A percentile compares a stretch with the other conserved stretches of the same genome.
Evolutionary conservation across 1,140 invertebrate genomes (phyloP).

Genomic region (Choristoneura fumiferana): DNA sequence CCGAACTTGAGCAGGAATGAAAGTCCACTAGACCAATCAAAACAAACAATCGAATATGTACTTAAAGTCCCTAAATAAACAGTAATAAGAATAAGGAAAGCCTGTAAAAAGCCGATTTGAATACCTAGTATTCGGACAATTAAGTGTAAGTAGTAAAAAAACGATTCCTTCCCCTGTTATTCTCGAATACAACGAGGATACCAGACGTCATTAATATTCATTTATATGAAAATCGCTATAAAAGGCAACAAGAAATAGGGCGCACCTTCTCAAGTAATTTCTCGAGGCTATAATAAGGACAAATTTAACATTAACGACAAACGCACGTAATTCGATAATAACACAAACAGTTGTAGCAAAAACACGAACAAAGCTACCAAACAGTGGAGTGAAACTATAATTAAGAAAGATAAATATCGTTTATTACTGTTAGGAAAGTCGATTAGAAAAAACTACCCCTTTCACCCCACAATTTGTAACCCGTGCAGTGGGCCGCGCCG

Average conservation of each 20-base stretch:
- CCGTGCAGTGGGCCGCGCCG: constrained; percentile 69
- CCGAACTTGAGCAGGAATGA: too few species aligned
- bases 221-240: constrained; percentile 18
- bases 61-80: too few species aligned
- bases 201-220: constrained; percentile 15
- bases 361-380: constrained; percentile 71
- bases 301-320: constrained; percentile 52
- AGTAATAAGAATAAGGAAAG: not conserved
- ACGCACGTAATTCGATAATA: constrained; percentile 73
- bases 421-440: constrained; percentile 78
- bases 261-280: constrained; percentile 26
- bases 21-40: too few species aligned
- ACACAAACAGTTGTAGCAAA: constrained; percentile 59
- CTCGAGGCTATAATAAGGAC: constrained; percentile 29
- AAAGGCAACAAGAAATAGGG: constrained; percentile 12
- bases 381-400: constrained; percentile 72
- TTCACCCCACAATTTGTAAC: constrained; percentile 78
- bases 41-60: too few species aligned
- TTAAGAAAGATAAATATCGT: constrained; percentile 79
- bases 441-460: constrained; percentile 78
- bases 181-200: constrained; percentile 11
- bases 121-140: constrained; percentile 10
- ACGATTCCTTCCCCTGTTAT: constrained; percentile 1
- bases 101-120: not conserved
- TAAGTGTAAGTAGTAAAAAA: constrained; percentile 15